These are phyloP conservation scores for Lerista edwardsae DNA, from an alignment of 2,797 vertebrate genomes.

Conservation along the genomic window DNA sequence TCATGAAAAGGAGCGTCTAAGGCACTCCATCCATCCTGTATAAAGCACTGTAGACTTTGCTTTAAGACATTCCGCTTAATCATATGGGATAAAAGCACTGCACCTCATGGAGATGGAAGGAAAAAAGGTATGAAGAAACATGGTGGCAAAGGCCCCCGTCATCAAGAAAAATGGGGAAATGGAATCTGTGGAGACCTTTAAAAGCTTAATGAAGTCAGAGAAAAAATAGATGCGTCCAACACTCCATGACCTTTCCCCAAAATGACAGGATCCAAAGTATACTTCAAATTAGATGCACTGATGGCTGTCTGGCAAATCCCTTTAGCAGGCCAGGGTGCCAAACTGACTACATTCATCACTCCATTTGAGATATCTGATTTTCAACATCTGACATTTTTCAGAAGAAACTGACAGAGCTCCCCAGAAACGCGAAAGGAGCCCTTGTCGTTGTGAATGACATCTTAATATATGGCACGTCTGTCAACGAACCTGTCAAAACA, in stretches of 20 bases:
- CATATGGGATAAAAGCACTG: neutral
- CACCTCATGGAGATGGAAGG: neutral
- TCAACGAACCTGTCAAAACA: neutral
- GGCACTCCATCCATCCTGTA: neutral
- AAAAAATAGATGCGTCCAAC: neutral
- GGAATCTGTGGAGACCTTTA: constrained; percentile 2
- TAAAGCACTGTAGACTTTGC: neutral
- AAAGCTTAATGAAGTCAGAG: constrained; percentile 1
- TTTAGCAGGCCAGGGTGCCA: neutral
- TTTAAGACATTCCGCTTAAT: neutral
- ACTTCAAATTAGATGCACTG: constrained; percentile 13
- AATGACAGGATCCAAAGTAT: constrained; percentile 18
- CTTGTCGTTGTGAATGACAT: constrained; percentile 4
- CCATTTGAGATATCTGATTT: neutral
- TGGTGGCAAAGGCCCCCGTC: neutral
- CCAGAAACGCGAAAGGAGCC: neutral
- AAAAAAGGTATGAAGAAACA: neutral
- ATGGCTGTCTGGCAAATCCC: constrained; percentile 9
- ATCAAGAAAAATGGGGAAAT: neutral
- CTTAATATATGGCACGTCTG: constrained; percentile 9
- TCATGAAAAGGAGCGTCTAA: neutral
- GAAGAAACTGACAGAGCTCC: constrained; percentile 10
- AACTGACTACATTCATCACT: constrained; percentile 8
- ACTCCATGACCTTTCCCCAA: constrained; percentile 12
- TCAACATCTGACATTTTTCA: constrained; percentile 5